phyloP scores from a whole-genome alignment of 1,140 invertebrate species.

The Ladona fulva region DNA sequence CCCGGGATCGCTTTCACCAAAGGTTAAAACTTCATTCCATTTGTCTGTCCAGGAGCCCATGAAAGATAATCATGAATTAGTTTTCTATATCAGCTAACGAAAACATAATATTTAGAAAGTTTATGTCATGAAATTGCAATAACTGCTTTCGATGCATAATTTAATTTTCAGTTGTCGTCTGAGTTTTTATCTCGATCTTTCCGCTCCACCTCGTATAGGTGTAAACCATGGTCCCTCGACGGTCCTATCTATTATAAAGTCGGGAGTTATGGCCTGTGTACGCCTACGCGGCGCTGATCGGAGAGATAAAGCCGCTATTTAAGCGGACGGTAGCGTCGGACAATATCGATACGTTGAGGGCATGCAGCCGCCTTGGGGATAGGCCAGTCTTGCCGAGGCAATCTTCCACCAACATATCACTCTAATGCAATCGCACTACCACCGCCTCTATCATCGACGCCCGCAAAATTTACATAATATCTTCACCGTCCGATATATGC shows the following conservation, averaged over 20 bases:
- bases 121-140: too few species aligned
- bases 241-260: not conserved
- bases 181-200: too few species aligned
- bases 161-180: too few species aligned
- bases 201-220: not conserved
- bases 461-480: not conserved
- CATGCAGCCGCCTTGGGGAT: not conserved
- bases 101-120: too few species aligned
- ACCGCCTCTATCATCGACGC: not conserved
- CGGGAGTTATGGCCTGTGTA: not conserved
- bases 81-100: too few species aligned
- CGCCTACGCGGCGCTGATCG: not conserved
- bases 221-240: not conserved
- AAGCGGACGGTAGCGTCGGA: not conserved
- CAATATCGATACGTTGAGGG: not conserved
- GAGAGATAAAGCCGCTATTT: constrained; percentile 6
- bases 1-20: too few species aligned
- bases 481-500: not conserved
- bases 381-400: not conserved
- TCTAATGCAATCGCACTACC: not conserved
- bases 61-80: too few species aligned
- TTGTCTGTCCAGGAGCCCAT: too few species aligned
- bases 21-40: too few species aligned
- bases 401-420: not conserved
- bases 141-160: too few species aligned